Evolutionary conservation across 2,888 invertebrate species (phyloP).

Genomic region (Dasypolia templi): DNA sequence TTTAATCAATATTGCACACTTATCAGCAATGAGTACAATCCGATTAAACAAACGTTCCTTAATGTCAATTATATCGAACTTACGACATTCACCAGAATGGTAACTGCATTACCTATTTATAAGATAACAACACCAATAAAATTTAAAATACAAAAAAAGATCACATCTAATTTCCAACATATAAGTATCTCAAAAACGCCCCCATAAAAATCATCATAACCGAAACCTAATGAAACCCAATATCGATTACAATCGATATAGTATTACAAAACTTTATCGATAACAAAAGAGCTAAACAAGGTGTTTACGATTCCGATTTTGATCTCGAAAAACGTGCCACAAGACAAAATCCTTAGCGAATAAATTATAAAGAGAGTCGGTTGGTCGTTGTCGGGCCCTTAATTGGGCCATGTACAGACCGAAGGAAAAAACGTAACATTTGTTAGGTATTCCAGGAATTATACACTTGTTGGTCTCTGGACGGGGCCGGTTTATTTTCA

Average conservation of each 20-base stretch:
- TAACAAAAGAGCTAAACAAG: constrained; percentile 87
- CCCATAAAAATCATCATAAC: constrained; percentile 60
- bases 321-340: constrained; percentile 84
- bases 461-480: constrained; percentile 84
- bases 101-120: constrained; percentile 6
- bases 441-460: constrained; percentile 90
- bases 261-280: constrained; percentile 75
- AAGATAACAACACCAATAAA: constrained; percentile 36
- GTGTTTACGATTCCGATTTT: constrained; percentile 89
- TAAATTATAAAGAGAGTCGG: constrained; percentile 87
- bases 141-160: constrained; percentile 19
- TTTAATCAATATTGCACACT: neutral
- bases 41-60: constrained; percentile 14
- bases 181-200: constrained; percentile 48
- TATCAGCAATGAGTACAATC: constrained; percentile 11
- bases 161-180: constrained; percentile 37
- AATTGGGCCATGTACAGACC: constrained; percentile 88
- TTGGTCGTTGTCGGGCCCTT: constrained; percentile 76
- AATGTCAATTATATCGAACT: constrained; percentile 12
- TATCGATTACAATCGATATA: constrained; percentile 74
- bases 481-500: constrained; percentile 70
- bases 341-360: constrained; percentile 86
- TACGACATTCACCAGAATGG: neutral
- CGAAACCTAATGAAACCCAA: constrained; percentile 61
- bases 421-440: constrained; percentile 88